Conservation (phyloP, 2,888 invertebrate genomes). For the Liposcelis brunnea region DNA sequence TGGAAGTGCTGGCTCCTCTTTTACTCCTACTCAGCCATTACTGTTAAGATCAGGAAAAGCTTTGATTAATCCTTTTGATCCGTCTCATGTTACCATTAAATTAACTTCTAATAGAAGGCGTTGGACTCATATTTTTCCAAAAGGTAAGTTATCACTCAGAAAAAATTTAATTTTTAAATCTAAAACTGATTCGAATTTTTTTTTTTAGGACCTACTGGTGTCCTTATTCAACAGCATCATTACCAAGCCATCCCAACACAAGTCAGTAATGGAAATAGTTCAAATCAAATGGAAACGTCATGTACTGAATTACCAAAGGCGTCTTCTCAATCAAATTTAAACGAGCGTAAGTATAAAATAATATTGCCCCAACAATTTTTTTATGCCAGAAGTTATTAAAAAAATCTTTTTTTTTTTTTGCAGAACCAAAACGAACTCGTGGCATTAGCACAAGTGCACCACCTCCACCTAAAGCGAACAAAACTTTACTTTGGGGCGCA, state of each 20-base stretch:
- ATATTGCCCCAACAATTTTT: no score
- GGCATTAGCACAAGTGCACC: background rate
- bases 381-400: no score
- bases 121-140: conserved; percentile 98
- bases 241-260: conserved; percentile 67
- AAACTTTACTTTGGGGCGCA: conserved; percentile 75
- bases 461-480: conserved; percentile 17
- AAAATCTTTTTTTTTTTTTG: no score
- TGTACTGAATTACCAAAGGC: no score
- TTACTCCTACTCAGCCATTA: conserved; percentile 22
- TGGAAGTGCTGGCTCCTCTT: conserved; percentile 38
- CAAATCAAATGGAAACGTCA: conserved; percentile 11
- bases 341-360: no score
- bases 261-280: conserved; percentile 16
- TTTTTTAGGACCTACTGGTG: conserved; percentile 61
- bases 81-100: conserved; percentile 91
- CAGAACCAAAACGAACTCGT: no score
- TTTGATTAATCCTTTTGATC: conserved; percentile 94
- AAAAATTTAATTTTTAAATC: background rate
- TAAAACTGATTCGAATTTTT: background rate
- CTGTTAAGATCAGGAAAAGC: conserved; percentile 56
- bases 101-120: conserved; percentile 84
- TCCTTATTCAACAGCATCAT: conserved; percentile 83
- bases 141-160: conserved; percentile 33
- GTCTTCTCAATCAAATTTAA: no score